Evolutionary conservation across 2,113 vertebrate genomes (phyloP).

Genomic region (Dromiciops gliroides): DNA sequence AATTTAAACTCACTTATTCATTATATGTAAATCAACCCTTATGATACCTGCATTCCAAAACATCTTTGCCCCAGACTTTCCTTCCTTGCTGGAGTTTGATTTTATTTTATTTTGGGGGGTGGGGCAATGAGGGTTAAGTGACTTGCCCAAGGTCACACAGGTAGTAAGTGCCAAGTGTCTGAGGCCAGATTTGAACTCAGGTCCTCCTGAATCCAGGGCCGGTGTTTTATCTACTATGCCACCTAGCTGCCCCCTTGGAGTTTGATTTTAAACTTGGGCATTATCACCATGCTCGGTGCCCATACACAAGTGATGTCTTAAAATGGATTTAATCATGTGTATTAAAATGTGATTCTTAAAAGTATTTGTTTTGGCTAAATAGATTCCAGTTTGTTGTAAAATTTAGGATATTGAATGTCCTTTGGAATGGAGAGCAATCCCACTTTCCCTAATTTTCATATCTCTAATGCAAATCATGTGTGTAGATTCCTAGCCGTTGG

Average conservation of each 20-base stretch:
- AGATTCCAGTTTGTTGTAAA: conserved; percentile 20
- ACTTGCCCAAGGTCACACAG: no score
- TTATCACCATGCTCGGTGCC: not conserved
- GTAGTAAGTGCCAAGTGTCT: no score
- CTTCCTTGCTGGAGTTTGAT: not conserved
- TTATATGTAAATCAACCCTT: not conserved
- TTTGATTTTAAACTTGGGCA: conserved; percentile 32
- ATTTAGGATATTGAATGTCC: conserved; percentile 23
- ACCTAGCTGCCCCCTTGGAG: no score
- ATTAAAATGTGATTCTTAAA: conserved; percentile 37
- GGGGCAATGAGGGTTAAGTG: no score
- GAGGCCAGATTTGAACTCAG: no score
- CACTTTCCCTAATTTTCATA: conserved; percentile 47
- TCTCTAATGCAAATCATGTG: conserved; percentile 42
- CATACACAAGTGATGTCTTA: conserved; percentile 10
- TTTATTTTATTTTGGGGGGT: no score
- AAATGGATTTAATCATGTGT: conserved; percentile 31
- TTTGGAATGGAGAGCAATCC: conserved; percentile 51
- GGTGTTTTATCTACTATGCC: no score
- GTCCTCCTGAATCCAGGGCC: no score
- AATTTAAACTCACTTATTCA: not conserved
- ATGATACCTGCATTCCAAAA: conserved; percentile 3
- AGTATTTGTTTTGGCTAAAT: conserved; percentile 47
- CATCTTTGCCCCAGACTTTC: conserved; percentile 33
- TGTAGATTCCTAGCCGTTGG: conserved; percentile 42